Percentiles rank a stretch among this genome's conserved stretches.
phyloP scores from a whole-genome alignment of 2,888 invertebrate genomes.

The Scaptomyza reducta region DNA sequence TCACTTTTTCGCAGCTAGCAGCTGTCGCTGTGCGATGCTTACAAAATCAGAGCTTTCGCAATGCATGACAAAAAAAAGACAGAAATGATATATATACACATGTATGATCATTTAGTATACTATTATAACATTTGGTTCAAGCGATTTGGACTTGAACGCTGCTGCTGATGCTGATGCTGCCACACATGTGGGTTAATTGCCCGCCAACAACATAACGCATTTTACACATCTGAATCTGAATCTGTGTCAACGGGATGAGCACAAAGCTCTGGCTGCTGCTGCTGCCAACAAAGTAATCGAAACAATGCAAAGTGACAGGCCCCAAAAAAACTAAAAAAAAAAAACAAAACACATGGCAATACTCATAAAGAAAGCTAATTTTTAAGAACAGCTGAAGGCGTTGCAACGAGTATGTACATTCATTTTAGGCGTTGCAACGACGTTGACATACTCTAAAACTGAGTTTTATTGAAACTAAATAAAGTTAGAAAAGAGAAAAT shows the following conservation, averaged over 20 bases:
- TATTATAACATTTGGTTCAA: conserved; percentile 34
- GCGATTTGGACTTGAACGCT: conserved; percentile 17
- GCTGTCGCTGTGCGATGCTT: conserved; percentile 15
- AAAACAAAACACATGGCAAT: conserved; percentile 4
- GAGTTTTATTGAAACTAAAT: too few relatives aligned
- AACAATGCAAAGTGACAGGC: conserved; percentile 50
- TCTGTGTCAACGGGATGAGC: conserved; percentile 66
- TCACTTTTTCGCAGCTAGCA: conserved; percentile 19
- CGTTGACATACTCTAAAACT: conserved; percentile 10
- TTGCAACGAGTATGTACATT: too few relatives aligned
- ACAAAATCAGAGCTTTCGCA: conserved; percentile 33
- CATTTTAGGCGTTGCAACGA: background rate
- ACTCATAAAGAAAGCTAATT: conserved; percentile 32
- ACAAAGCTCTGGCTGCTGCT: conserved; percentile 39
- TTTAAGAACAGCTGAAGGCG: background rate
- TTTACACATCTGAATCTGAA: conserved; percentile 48
- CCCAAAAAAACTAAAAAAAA: conserved; percentile 10
- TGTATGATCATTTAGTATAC: conserved; percentile 27
- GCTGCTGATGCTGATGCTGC: background rate
- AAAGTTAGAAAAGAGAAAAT: too few relatives aligned
- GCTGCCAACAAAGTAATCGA: conserved; percentile 51
- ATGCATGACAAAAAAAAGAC: conserved; percentile 4
- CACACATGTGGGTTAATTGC: conserved; percentile 71
- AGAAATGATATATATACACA: conserved; percentile 15
- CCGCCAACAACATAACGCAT: conserved; percentile 28